Conservation (phyloP, 2,888 invertebrate species). For the Philopedon plagiatum region DNA sequence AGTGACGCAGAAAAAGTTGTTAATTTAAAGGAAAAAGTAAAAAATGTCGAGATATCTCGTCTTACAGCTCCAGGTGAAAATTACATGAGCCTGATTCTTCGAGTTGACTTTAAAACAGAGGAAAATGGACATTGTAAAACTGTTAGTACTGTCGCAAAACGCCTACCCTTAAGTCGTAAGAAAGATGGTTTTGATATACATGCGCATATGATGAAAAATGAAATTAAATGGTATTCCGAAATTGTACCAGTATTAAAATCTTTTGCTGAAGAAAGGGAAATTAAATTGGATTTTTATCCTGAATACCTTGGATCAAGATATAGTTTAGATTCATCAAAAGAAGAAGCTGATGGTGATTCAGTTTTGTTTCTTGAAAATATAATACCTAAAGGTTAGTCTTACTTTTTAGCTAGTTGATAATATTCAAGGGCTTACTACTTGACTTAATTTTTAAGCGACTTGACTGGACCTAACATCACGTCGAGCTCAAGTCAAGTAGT, state of each 20-base stretch:
- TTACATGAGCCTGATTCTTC: slow-evolving; percentile 42
- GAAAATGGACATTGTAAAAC: slow-evolving; percentile 42
- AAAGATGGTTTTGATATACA: neutral
- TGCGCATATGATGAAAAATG: slow-evolving; percentile 24
- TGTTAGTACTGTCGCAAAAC: slow-evolving; percentile 43
- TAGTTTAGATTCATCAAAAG: slow-evolving; percentile 36
- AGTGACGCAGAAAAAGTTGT: slow-evolving; percentile 26
- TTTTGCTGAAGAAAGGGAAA: slow-evolving; percentile 36
- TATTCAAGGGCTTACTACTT: too few species aligned
- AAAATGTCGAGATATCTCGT: slow-evolving; percentile 28
- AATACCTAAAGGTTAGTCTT: slow-evolving; percentile 34
- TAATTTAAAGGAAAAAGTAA: slow-evolving; percentile 5
- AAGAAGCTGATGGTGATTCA: slow-evolving; percentile 47
- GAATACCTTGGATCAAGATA: slow-evolving; percentile 39
- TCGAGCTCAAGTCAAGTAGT: too few species aligned
- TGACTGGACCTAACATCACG: too few species aligned
- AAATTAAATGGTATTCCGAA: slow-evolving; percentile 43
- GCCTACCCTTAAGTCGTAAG: slow-evolving; percentile 12
- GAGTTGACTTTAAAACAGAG: slow-evolving; percentile 39
- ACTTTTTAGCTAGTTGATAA: too few species aligned
- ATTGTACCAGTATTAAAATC: slow-evolving; percentile 41
- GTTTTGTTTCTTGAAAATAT: slow-evolving; percentile 50
- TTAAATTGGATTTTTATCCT: slow-evolving; percentile 32
- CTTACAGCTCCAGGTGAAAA: slow-evolving; percentile 48
- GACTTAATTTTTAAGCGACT: too few species aligned